Conservation (phyloP, 2,888 invertebrate genomes). For the Oxyteleia sp. region DNA sequence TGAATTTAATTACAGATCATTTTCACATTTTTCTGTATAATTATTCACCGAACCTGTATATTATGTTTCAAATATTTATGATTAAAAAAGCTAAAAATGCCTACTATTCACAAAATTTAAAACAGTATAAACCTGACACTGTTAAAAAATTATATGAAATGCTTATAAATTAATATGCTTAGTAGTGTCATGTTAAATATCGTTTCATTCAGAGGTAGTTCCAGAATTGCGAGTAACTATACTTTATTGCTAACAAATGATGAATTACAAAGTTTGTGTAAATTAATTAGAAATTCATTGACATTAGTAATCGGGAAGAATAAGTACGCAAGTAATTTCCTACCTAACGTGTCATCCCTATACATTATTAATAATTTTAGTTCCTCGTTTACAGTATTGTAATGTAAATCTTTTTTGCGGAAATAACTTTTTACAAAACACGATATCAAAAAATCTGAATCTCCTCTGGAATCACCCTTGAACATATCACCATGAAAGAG, state of each 20-base stretch:
- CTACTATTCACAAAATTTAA: slow-evolving; percentile 39
- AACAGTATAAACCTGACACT: slow-evolving; percentile 19
- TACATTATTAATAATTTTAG: neutral
- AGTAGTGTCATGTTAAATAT: slow-evolving; percentile 25
- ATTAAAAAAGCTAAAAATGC: slow-evolving; percentile 39
- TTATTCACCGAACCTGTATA: slow-evolving; percentile 16
- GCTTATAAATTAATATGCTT: slow-evolving; percentile 35
- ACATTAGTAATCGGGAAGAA: neutral
- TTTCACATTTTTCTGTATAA: slow-evolving; percentile 16
- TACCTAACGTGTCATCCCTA: no score
- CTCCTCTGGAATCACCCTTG: slow-evolving; percentile 21
- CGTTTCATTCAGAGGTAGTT: slow-evolving; percentile 23
- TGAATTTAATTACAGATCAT: slow-evolving; percentile 27
- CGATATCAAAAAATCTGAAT: neutral
- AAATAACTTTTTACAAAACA: neutral
- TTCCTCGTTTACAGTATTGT: neutral
- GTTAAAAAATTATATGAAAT: slow-evolving; percentile 42
- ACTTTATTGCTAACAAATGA: neutral
- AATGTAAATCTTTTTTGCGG: neutral
- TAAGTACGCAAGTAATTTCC: no score
- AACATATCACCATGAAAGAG: slow-evolving; percentile 16
- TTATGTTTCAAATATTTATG: slow-evolving; percentile 6
- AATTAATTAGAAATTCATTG: neutral
- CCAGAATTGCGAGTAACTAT: slow-evolving; percentile 7
- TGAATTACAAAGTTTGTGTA: neutral